Evolutionary conservation across 2,113 vertebrate species (phyloP).

Genomic region (Nothocercus julius): DNA sequence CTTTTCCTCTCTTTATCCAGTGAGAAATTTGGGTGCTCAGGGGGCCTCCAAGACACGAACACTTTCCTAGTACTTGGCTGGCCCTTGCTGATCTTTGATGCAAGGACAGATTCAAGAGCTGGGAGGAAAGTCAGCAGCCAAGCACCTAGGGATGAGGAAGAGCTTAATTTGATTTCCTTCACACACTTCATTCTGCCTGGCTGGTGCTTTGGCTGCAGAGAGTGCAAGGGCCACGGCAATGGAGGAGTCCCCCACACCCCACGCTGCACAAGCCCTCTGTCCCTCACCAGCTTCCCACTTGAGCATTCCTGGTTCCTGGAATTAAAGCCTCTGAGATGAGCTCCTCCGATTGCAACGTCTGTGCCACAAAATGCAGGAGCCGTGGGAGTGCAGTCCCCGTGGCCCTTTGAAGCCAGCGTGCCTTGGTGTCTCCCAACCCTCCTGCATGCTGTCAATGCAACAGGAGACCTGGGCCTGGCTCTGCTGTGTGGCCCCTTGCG

Average conservation of each 20-base stretch:
- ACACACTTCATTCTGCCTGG: accelerated
- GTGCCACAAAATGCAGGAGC: background rate
- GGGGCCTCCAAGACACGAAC: background rate
- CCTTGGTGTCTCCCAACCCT: background rate
- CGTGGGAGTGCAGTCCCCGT: background rate
- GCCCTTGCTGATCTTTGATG: background rate
- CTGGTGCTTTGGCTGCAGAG: background rate
- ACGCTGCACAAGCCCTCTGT: background rate
- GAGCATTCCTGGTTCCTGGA: background rate
- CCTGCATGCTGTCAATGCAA: background rate
- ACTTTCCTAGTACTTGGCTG: background rate
- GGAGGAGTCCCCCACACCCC: background rate
- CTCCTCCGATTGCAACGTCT: background rate
- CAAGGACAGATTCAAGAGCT: background rate
- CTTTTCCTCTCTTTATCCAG: background rate
- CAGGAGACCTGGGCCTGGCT: background rate
- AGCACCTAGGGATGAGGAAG: background rate
- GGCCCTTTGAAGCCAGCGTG: background rate
- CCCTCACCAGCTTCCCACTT: background rate
- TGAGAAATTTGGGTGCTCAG: background rate
- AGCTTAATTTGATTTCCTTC: background rate
- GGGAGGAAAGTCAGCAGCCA: accelerated
- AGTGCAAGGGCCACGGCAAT: background rate
- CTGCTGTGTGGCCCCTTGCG: background rate
- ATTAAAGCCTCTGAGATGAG: background rate